These are phyloP conservation scores for Macrobrachium rosenbergii DNA, from an alignment of 1,140 invertebrate species.

Conservation along the genomic window DNA sequence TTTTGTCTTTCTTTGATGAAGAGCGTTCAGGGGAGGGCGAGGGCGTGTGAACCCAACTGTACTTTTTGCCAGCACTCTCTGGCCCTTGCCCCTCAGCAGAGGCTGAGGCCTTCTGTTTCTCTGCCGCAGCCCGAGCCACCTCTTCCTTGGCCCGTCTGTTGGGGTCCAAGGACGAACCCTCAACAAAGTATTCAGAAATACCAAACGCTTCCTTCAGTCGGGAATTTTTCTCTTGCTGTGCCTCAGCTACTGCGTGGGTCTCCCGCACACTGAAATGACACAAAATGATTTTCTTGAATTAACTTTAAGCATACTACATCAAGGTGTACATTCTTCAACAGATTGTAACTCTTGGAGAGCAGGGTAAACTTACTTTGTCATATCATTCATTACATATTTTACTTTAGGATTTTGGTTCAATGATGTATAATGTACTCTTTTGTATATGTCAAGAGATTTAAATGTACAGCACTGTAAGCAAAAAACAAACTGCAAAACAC, in stretches of 20 bases:
- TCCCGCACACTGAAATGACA: slow-evolving; percentile 83
- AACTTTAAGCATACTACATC: too few species aligned
- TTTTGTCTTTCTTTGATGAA: slow-evolving; percentile 67
- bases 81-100: slow-evolving; percentile 58
- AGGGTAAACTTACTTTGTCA: too few species aligned
- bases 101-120: slow-evolving; percentile 65
- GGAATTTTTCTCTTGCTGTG: slow-evolving; percentile 96
- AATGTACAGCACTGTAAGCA: too few species aligned
- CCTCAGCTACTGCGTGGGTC: slow-evolving; percentile 95
- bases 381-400: too few species aligned
- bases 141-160: slow-evolving; percentile 85
- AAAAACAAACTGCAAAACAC: too few species aligned
- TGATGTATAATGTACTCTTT: background rate
- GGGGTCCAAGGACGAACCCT: slow-evolving; percentile 92
- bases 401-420: too few species aligned
- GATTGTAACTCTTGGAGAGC: too few species aligned
- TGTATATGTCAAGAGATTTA: background rate
- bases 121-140: slow-evolving; percentile 72
- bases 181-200: slow-evolving; percentile 92
- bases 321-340: too few species aligned
- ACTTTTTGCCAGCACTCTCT: slow-evolving; percentile 62
- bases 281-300: slow-evolving; percentile 57
- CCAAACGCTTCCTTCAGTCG: slow-evolving; percentile 93
- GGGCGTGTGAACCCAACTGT: slow-evolving; percentile 58
- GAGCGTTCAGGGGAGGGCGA: slow-evolving; percentile 46